Base-by-base conservation (phyloP, 2,797 vertebrate species). In the Esox lucius region DNA sequence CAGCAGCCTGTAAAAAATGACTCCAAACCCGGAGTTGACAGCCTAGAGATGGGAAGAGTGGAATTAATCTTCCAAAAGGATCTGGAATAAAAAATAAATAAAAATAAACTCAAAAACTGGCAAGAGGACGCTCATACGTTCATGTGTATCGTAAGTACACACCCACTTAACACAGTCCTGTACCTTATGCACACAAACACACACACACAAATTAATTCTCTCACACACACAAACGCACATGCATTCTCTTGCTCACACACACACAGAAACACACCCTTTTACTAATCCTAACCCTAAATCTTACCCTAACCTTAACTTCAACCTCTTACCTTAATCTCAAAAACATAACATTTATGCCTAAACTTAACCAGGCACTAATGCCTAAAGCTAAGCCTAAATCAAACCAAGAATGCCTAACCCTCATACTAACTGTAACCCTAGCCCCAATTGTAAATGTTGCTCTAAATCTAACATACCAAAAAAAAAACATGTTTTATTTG, bases 1-100 rank as follows among this genome's bases (percentile, higher is more conserved):
- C 79, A 72, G 79, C 84, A 59, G 68, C 65, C 70, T 89, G 85
- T 92, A 85, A 92, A 88, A 92, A 91, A 91, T 85, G 86, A 87
- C 81, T 87, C 70, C 68, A 75, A 78, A 86, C 91, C 87, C 81
- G 2, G 81, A 93, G 88, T 64, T 78, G 89, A 86, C 88, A 92
- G 91, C 76, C 83, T 7, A 75, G 87, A 82, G 86, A 92, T 87
- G 87, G 86, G 85, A 88, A 87, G 88, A 88, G 83, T 82, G 76
- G 89, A 87, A 88, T 88, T 87, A 82, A 88, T 83, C 75, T 83
- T 77, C 80, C 79, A 69, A 77, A 90, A 82, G 86, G 84, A 85
- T 81, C 75, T 75, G 35, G 74, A 80, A 86, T 83, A 87, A 78
- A 89, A 83, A 84, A 74, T n/a, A 77, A 75, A 12, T 7, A 5